A percentile compares a stretch with the other conserved stretches of the same genome.
These are phyloP conservation scores for Tubulanus polymorphus DNA, from an alignment of 2,888 invertebrate genomes.

Conservation along the genomic window DNA sequence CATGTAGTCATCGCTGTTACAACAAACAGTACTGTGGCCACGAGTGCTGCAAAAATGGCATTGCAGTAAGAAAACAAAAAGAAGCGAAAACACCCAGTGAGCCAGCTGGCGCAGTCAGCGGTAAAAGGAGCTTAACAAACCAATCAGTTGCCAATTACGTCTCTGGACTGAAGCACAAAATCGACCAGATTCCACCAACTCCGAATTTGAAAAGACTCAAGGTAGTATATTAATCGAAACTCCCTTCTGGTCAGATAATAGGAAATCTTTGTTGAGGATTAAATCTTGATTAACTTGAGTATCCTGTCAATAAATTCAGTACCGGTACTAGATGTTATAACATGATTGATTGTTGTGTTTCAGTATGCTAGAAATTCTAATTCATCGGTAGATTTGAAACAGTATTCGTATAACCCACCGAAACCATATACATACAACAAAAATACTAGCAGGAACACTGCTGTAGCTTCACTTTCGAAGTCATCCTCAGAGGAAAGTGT, in stretches of 20 bases:
- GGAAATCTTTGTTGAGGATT: too few relatives aligned
- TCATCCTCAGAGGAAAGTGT: too few relatives aligned
- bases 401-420: too few relatives aligned
- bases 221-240: constrained; percentile 5
- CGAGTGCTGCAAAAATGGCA: constrained; percentile 42
- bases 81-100: not conserved
- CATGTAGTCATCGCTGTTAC: constrained; percentile 36
- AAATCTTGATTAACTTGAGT: too few relatives aligned
- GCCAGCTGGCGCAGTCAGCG: not conserved
- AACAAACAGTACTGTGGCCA: constrained; percentile 40
- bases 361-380: too few relatives aligned
- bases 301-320: too few relatives aligned
- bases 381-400: constrained; percentile 3
- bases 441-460: too few relatives aligned
- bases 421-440: too few relatives aligned
- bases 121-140: not conserved
- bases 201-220: constrained; percentile 3
- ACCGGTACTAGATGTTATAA: too few relatives aligned
- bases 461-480: too few relatives aligned
- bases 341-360: too few relatives aligned
- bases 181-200: not conserved
- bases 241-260: too few relatives aligned
- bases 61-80: constrained; percentile 11
- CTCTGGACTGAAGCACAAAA: not conserved
- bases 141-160: not conserved